Evolutionary conservation across 2,797 vertebrate genomes (phyloP).

Genomic region (Argentina silus): DNA sequence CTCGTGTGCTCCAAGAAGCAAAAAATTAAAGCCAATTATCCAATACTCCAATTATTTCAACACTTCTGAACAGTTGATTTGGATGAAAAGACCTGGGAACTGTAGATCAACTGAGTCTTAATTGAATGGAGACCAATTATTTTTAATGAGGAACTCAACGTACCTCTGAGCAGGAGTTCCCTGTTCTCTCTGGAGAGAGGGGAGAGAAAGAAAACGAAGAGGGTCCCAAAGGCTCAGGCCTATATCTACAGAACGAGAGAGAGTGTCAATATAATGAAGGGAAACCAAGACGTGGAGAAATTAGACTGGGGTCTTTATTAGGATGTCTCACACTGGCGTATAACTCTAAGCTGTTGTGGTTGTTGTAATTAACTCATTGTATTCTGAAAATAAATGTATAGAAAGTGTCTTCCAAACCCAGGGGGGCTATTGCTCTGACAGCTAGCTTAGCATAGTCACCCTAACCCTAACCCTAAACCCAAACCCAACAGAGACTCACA

Average conservation of each 20-base stretch:
- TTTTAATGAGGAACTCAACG: constrained; percentile 70
- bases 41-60: constrained; percentile 29
- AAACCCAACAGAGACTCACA: no score
- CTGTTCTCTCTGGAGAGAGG: constrained; percentile 38
- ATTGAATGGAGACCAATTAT: constrained; percentile 77
- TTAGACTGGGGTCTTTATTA: background rate
- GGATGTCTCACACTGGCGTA: background rate
- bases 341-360: background rate
- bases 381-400: background rate
- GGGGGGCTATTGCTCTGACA: background rate
- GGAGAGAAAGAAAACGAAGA: constrained; percentile 46
- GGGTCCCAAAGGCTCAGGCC: constrained; percentile 41
- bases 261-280: background rate
- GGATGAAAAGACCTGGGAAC: constrained; percentile 44
- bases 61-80: constrained; percentile 42
- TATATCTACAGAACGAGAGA: constrained; percentile 36
- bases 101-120: constrained; percentile 64
- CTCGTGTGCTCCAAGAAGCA: constrained; percentile 19
- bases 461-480: no score
- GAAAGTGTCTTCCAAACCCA: background rate
- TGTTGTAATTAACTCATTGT: background rate
- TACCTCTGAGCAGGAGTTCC: constrained; percentile 61
- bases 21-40: constrained; percentile 44
- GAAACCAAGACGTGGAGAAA: background rate
- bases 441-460: no score